Evolutionary conservation across 2,113 vertebrate genomes (phyloP).

Genomic region (Corythaixoides concolor): DNA sequence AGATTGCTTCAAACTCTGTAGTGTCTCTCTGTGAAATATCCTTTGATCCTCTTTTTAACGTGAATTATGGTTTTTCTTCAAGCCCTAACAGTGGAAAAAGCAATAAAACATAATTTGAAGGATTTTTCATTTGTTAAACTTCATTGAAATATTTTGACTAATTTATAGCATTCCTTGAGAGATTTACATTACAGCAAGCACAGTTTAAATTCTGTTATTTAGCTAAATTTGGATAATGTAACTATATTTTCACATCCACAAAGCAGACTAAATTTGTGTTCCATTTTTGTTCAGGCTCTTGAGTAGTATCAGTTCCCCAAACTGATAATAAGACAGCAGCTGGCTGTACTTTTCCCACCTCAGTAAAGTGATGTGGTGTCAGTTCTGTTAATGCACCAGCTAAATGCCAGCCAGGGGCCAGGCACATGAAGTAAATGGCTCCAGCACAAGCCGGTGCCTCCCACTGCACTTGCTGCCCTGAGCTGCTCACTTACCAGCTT

Average conservation of each 20-base stretch:
- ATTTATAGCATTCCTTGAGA: not conserved
- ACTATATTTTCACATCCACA: not conserved
- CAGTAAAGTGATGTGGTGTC: not conserved
- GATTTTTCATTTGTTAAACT: not conserved
- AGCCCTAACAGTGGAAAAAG: not conserved
- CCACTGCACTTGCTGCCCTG: not conserved
- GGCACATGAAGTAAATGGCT: not conserved
- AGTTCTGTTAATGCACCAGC: not conserved
- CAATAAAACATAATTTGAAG: not conserved
- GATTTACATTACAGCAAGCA: not conserved
- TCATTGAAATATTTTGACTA: not conserved
- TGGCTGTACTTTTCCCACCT: not conserved
- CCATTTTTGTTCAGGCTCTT: not conserved
- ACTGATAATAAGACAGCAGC: not conserved
- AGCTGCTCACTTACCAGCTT: constrained; percentile 87
- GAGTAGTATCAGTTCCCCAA: not conserved
- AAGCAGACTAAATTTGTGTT: not conserved
- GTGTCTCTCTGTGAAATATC: not conserved
- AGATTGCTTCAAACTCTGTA: not conserved
- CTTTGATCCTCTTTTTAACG: not conserved
- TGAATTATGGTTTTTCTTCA: not conserved
- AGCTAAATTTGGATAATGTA: not conserved
- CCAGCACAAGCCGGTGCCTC: not conserved
- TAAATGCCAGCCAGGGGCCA: not conserved
- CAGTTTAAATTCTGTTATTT: not conserved